A percentile compares a stretch with the other conserved stretches of the same genome.
Evolutionary conservation across 1,140 invertebrate species (phyloP).

Genomic region (Pollicipes pollicipes): DNA sequence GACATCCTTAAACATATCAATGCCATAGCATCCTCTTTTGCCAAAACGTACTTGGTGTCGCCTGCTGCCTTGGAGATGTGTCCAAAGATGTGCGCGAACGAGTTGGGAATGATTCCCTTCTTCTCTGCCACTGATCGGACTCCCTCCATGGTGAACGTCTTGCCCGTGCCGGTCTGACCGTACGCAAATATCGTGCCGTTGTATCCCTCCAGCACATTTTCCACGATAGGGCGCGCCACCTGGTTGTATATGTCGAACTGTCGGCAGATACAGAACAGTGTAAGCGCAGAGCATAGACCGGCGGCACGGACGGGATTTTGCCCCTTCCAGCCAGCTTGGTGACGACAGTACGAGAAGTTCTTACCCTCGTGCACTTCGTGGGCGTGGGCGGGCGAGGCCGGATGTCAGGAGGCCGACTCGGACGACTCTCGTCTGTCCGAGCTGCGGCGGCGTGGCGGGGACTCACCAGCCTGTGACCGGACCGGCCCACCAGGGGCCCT

Average conservation of each 20-base stretch:
- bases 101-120: constrained; percentile 67
- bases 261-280: constrained; percentile 30
- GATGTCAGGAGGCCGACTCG: neutral
- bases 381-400: no score
- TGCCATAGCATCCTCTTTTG: no score
- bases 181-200: constrained; percentile 63
- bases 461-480: constrained; percentile 6
- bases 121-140: constrained; percentile 57
- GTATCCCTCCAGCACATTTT: constrained; percentile 46
- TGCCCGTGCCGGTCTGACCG: constrained; percentile 58
- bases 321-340: no score
- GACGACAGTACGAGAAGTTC: no score
- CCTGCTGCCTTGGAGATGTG: constrained; percentile 52
- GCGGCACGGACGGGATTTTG: no score
- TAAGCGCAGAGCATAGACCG: constrained; percentile 23
- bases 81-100: constrained; percentile 56
- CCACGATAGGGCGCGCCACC: constrained; percentile 49
- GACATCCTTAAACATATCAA: neutral
- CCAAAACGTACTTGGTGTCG: constrained; percentile 40
- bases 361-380: no score
- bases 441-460: no score
- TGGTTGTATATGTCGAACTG: constrained; percentile 25
- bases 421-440: neutral
- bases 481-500: no score
- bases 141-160: constrained; percentile 56